Conservation (phyloP, 2,113 vertebrate species). For the Hippocampus zosterae region DNA sequence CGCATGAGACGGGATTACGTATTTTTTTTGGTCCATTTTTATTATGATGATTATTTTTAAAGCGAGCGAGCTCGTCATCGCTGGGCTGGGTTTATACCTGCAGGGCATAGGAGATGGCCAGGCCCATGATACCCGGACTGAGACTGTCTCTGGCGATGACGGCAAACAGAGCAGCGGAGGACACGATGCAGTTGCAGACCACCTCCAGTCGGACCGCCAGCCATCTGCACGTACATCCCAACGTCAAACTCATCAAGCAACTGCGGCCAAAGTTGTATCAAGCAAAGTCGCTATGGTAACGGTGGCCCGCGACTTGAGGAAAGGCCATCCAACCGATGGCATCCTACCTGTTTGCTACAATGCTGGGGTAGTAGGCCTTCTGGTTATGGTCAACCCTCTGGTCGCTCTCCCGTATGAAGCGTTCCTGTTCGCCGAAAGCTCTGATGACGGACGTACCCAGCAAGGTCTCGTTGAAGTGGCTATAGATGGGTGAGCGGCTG, state of each 20-base stretch:
- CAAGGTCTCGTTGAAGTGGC: conserved; percentile 91
- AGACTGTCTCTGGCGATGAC: conserved; percentile 82
- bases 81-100: conserved; percentile 78
- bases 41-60: too few relatives aligned
- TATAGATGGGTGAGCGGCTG: conserved; percentile 91
- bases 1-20: background rate
- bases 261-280: too few relatives aligned
- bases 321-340: background rate
- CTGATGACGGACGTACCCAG: conserved; percentile 90
- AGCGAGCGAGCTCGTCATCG: too few relatives aligned
- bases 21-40: too few relatives aligned
- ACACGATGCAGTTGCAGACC: conserved; percentile 90
- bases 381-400: conserved; percentile 89
- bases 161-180: conserved; percentile 84
- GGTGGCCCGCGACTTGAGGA: background rate
- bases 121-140: conserved; percentile 85
- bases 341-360: conserved; percentile 89
- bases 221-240: too few relatives aligned
- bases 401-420: conserved; percentile 86
- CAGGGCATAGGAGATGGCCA: conserved; percentile 89
- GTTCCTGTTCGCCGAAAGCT: conserved; percentile 84
- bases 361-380: conserved; percentile 91
- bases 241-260: too few relatives aligned
- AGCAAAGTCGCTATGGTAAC: background rate
- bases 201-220: conserved; percentile 87